Percentiles rank a stretch among this genome's conserved stretches.
phyloP scores from a whole-genome alignment of 1,140 invertebrate genomes.

The Centruroides sculpturatus region DNA sequence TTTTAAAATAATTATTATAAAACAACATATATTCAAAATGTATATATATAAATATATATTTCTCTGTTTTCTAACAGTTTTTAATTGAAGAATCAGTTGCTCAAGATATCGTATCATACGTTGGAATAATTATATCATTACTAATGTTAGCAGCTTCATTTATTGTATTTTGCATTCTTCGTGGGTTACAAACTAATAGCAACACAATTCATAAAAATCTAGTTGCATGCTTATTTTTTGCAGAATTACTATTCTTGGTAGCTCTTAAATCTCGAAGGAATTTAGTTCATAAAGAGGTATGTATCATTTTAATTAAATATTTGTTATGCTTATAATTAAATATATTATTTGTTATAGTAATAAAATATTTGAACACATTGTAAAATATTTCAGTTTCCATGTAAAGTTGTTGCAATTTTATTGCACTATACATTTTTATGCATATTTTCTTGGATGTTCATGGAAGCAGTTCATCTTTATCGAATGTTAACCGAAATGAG shows the following conservation, averaged over 20 bases:
- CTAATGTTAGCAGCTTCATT: conserved; percentile 46
- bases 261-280: conserved; percentile 60
- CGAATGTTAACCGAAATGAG: conserved; percentile 89
- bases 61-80: conserved; percentile 7
- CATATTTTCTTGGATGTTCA: conserved; percentile 77
- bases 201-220: conserved; percentile 91
- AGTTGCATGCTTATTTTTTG: conserved; percentile 70
- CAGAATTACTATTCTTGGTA: conserved; percentile 70
- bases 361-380: not conserved
- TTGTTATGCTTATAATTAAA: not conserved
- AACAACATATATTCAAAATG: too few relatives aligned
- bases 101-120: conserved; percentile 75
- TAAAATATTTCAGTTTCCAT: conserved; percentile 45
- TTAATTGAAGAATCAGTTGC: conserved; percentile 40
- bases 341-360: too few relatives aligned
- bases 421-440: conserved; percentile 85
- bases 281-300: conserved; percentile 43
- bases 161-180: conserved; percentile 57
- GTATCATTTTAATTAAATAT: conserved; percentile 2
- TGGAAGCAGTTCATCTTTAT: conserved; percentile 82
- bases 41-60: not conserved
- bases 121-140: conserved; percentile 55
- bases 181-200: conserved; percentile 62
- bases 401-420: conserved; percentile 77
- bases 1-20: too few relatives aligned